Base-by-base conservation (phyloP, 2,113 vertebrate genomes). In the Campylomormyrus numenius region DNA sequence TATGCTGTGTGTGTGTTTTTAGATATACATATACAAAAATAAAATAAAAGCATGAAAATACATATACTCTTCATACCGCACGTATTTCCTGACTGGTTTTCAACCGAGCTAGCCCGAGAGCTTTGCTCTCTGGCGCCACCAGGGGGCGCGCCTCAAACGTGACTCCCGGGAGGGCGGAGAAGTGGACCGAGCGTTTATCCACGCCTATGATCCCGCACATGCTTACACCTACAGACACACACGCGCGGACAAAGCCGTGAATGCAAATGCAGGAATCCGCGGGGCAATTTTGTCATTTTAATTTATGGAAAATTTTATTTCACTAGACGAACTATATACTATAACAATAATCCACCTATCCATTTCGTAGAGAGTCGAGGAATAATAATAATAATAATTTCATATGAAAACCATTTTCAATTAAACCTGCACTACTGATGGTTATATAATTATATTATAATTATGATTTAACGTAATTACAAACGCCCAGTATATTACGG, bases 101-200 rank as follows among this genome's bases (percentile, higher is more conserved):
- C 35, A 58, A n/a, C 35, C 83, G 42, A 85, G 42, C 83, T 39
- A 89, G 91, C 92, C 87, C 90, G 89, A 21, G 90, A 50, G 92
- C 90, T 93, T 92, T 94, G 91, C 92, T 89, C 90, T 2, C 87
- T 92, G 88, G 92, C 91, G 85, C 95, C 95, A 94, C 95, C 92
- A 95, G 95, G 94, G 94, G 95, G 95, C 91, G 94, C 93, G 91
- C 91, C 62, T 90, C 90, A 92, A 85, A 89, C 91, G 77, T 90
- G 31, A 21, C 92, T 92, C 91, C 93, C 92, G 90, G 91, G 85
- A 93, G 90, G 88, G 91, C 48, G 89, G 84, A 53, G 77, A 39
- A 77, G 74, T 90, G 89, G 90, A 90, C 90, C 90, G 85, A 89
- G 91, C 92, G 74, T 77, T 52, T 27, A 56, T 90, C 56, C 56